Base-by-base conservation (phyloP, 1,140 invertebrate species). In the Muscidifurax raptorellus region DNA sequence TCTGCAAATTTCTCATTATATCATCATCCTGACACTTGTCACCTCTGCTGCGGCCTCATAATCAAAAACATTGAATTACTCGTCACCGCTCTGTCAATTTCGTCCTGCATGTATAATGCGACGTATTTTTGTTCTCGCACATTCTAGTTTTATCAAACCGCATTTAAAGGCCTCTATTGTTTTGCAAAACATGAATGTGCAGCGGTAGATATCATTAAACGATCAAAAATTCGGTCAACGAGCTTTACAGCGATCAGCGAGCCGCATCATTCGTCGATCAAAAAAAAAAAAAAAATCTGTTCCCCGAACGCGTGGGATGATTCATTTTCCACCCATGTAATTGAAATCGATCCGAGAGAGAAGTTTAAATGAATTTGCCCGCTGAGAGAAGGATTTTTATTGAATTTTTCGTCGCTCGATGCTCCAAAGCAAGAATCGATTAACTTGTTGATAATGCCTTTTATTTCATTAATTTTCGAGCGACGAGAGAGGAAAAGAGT, bases 381-480 rank as follows among this genome's bases (percentile, higher is more conserved):
- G 18, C 2, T 40, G 36, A 4, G 52, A 47, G 12, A 3, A 47
- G 52, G 52, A 59, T 59, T 59, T 59, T 59, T n/a, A 59, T 59
- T 59, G 52, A 59, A 59, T 59, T 59, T 59, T n/a, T 22, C 18
- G 52, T 59, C 15, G 52, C 18, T 0, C 52, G 18, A n/a, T 59
- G 18, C 52, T 5, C 15, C 52, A 59, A 59, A 59, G 22, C 52
- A 59, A 59, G n/a, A 59, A n/a, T 59, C 52, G 22, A 59, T 59
- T 59, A 59, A 59, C 52, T 59, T n/a, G 52, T 59, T 59, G 52
- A 59, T 59, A 59, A 59, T n/a, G 52, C 52, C 52, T 59, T 59
- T 59, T 59, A 59, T 59, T 59, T 18, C 52, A 59, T 59, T 59
- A 59, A 59, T n/a, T 59, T 59, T 47, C 13, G 9, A 10, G 44